Percentiles rank a stretch among this genome's conserved stretches.
phyloP scores from a whole-genome alignment of 1,140 invertebrate genomes.

The Samia ricini region DNA sequence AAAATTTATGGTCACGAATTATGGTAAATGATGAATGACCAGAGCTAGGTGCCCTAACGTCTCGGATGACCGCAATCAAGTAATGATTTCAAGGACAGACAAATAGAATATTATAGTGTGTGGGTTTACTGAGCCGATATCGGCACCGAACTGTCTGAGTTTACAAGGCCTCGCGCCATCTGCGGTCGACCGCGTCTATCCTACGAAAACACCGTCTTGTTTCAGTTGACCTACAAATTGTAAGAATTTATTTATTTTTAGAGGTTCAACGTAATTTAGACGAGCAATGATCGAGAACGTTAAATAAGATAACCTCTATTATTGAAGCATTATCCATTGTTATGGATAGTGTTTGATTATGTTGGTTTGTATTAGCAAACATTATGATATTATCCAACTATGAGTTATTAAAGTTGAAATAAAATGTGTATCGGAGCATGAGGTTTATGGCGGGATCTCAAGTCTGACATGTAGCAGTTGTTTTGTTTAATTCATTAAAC shows the following conservation, averaged over 20 bases:
- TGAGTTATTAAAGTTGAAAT: too few species aligned
- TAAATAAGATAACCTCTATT: background rate
- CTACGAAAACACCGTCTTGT: background rate
- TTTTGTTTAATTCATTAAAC: too few species aligned
- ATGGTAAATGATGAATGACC: background rate
- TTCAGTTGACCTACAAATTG: background rate
- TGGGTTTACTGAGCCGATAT: background rate
- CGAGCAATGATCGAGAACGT: background rate
- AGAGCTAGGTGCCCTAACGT: slow-evolving; percentile 6
- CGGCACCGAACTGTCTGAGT: slow-evolving; percentile 39
- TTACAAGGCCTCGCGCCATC: slow-evolving; percentile 28
- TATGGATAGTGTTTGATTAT: background rate
- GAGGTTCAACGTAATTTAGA: background rate
- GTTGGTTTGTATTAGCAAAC: background rate
- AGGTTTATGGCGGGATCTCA: too few species aligned
- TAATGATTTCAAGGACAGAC: slow-evolving; percentile 6
- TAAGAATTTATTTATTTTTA: background rate
- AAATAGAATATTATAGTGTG: background rate
- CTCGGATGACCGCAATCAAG: slow-evolving; percentile 4
- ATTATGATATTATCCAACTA: too few species aligned
- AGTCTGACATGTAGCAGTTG: too few species aligned
- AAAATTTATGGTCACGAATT: background rate
- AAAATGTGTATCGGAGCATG: too few species aligned
- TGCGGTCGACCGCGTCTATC: slow-evolving; percentile 5
- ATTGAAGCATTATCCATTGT: background rate